Conservation (phyloP, 2,888 invertebrate species). For the Cepaea hortensis region DNA sequence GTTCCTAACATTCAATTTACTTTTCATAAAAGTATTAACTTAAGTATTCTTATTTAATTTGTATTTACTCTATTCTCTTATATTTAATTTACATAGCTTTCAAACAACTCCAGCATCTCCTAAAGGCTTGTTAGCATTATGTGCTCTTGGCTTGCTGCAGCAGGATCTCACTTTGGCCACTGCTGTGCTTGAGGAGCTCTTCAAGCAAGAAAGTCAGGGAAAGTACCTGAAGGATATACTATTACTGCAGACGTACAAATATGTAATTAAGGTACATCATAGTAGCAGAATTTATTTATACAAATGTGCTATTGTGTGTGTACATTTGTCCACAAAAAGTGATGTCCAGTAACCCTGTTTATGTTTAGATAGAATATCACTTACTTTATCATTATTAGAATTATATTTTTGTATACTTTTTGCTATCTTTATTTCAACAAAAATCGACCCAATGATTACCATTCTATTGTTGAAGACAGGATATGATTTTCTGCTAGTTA, state of each 20-base stretch:
- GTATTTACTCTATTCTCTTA: neutral
- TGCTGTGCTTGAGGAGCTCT: conserved; percentile 85
- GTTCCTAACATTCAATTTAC: too few relatives aligned
- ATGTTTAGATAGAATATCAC: too few relatives aligned
- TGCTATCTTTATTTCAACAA: too few relatives aligned
- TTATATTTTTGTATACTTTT: too few relatives aligned
- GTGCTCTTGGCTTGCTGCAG: conserved; percentile 87
- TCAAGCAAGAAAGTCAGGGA: conserved; percentile 57
- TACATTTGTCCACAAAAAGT: too few relatives aligned
- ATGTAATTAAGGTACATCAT: conserved; percentile 30
- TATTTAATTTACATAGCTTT: conserved; percentile 60
- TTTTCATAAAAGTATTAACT: too few relatives aligned
- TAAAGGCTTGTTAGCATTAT: conserved; percentile 86
- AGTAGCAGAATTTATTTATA: neutral
- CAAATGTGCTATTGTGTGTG: too few relatives aligned
- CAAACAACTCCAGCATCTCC: conserved; percentile 82
- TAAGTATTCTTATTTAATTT: neutral
- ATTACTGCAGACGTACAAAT: conserved; percentile 24
- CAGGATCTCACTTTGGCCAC: conserved; percentile 84
- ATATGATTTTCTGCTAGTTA: too few relatives aligned
- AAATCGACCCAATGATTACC: too few relatives aligned
- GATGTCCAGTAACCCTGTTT: too few relatives aligned
- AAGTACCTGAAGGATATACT: conserved; percentile 22
- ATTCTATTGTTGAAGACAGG: too few relatives aligned
- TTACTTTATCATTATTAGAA: too few relatives aligned